Percentiles rank a stretch among this genome's conserved stretches.
phyloP scores from a whole-genome alignment of 2,797 vertebrate species.

The Heterohyrax brucei region DNA sequence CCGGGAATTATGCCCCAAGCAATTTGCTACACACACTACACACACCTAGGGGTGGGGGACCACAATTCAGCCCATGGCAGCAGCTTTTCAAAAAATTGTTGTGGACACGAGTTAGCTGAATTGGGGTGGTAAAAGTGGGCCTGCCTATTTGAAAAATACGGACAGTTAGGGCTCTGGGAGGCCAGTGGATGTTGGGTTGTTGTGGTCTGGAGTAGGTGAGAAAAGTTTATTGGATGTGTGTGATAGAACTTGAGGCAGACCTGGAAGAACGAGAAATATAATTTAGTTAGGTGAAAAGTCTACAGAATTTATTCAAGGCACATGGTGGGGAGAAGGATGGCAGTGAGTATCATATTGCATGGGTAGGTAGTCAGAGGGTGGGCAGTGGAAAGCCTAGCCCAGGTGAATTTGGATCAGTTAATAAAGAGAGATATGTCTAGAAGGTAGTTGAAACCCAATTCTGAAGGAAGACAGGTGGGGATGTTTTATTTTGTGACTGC shows the following conservation, averaged over 20 bases:
- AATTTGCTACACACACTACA: no score
- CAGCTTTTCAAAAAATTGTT: no score
- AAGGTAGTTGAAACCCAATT: no score
- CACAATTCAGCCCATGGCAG: no score
- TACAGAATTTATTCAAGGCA: background rate
- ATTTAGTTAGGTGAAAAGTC: background rate
- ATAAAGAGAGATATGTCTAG: background rate
- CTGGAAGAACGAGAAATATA: background rate
- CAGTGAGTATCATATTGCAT: background rate
- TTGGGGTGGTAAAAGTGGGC: background rate
- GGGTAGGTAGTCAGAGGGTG: rapidly evolving
- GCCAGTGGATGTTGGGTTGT: no score
- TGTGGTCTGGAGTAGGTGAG: background rate
- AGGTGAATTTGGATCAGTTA: background rate
- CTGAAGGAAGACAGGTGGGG: background rate
- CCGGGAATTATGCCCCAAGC: no score
- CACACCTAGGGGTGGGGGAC: no score
- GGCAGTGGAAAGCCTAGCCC: background rate
- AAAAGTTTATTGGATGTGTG: background rate
- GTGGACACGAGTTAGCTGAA: background rate
- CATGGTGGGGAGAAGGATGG: no score
- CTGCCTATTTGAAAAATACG: no score
- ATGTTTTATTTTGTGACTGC: background rate
- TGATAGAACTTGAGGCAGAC: background rate
- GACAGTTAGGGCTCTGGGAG: background rate